These are phyloP conservation scores for Diadema setosum DNA, from an alignment of 35 echinoderm and acorn worm genomes.

Conservation along the genomic window DNA sequence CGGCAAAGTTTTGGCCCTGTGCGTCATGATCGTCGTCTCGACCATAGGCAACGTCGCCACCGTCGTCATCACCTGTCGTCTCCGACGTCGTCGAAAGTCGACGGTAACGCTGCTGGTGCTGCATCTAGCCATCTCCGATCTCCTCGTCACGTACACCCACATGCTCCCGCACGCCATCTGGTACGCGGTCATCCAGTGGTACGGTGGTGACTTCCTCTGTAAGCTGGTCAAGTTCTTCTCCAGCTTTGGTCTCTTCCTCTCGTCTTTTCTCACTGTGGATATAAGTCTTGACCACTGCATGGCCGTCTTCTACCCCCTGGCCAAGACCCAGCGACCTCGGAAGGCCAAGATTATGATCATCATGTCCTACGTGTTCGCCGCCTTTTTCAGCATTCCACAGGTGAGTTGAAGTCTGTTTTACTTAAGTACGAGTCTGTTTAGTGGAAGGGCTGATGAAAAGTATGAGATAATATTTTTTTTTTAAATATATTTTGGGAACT, in stretches of 20 bases:
- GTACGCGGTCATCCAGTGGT: slow-evolving; percentile 69
- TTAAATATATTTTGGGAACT: background rate
- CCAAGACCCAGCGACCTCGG: slow-evolving; percentile 49
- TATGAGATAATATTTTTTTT: background rate
- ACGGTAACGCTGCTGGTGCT: slow-evolving; percentile 79
- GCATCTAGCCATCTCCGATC: slow-evolving; percentile 79
- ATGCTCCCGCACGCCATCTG: slow-evolving; percentile 79
- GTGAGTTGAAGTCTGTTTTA: slow-evolving; percentile 25
- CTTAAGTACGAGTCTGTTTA: no score
- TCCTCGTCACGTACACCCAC: slow-evolving; percentile 81
- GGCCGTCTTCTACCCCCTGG: slow-evolving; percentile 75
- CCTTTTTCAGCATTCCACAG: slow-evolving; percentile 95
- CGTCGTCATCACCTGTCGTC: slow-evolving; percentile 58
- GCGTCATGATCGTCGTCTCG: slow-evolving; percentile 67
- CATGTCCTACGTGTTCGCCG: slow-evolving; percentile 54
- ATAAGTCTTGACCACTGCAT: slow-evolving; percentile 84
- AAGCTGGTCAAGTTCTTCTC: slow-evolving; percentile 83
- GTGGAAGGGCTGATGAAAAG: no score
- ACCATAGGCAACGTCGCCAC: slow-evolving; percentile 89
- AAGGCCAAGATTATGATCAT: slow-evolving; percentile 74
- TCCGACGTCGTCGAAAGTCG: slow-evolving; percentile 82
- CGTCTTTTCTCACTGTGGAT: slow-evolving; percentile 89
- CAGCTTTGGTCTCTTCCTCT: slow-evolving; percentile 80
- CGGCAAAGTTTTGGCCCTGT: slow-evolving; percentile 15
- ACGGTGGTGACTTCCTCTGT: slow-evolving; percentile 72